Base-by-base conservation (phyloP, 1,140 invertebrate species). In the Pseudomyrmex flavicornis region DNA sequence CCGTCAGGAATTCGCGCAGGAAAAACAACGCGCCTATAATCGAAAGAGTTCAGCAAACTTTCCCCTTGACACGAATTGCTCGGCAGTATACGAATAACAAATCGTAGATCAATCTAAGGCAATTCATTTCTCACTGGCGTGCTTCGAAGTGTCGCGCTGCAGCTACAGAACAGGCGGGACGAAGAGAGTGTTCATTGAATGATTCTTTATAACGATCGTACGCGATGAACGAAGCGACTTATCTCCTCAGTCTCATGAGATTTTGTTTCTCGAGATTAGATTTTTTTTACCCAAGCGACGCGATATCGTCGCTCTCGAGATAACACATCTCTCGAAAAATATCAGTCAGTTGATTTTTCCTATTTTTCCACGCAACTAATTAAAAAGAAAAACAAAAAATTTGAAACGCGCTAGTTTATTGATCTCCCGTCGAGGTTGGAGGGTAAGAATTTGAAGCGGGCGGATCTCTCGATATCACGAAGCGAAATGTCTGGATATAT, bases 401-500 rank as follows among this genome's bases (percentile, higher is more conserved):
- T 68, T 59, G 59, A 50, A 59, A 59, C 75, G 75, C 44, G 65
- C 69, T 48, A 54, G 56, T 76, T 62, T 84, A 88, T 87, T 86
- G 86, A 88, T 88, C 85, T 9, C 69, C 54, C 26, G 63, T 35
- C 82, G 83, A 61, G 86, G 85, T 83, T 69, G 79, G 79, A 65
- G 87, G 79, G 82, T 86, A 85, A 88, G 86, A 83, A 85, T 89
- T 76, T 83, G 66, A 80, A 80, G 76, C 83, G 77, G 84, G 66
- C 69, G 61, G 61, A 54, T 85, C 61, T 74, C 72, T 35, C 56
- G 56, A 84, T 88, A 86, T 87, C 85, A 83, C 85, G 82, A 75
- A 85, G 85, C 85, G 88, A 88, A 89, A 89, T 85, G 77, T 87
- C 88, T 83, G 88, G 87, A 73, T 87, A 84, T 35, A 35, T 89